Evolutionary conservation across 2,797 vertebrate genomes (phyloP), one percentile per base, ranked within the genome.

Genomic region (Cyclopterus lumpus): DNA sequence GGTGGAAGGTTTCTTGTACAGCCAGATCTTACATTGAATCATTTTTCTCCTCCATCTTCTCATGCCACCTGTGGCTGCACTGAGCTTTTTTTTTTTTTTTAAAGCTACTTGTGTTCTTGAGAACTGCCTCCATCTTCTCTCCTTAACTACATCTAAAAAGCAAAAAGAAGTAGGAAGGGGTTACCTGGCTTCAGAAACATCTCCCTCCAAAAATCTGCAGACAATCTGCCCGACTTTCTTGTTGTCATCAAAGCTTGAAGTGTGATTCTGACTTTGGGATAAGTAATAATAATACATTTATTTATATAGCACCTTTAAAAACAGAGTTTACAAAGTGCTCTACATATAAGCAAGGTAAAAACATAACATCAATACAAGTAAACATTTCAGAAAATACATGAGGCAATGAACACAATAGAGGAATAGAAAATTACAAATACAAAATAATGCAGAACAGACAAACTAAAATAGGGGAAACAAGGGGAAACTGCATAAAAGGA

Each of bases 1-100:
- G 92, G 92, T 59, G 91, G 90, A 82, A 64, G 82, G 57, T 70
- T 88, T 84, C 79, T 84, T 86, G 70, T 75, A 42, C 77, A 83
- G 86, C 85, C 72, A 71, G 79, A 89, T 81, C 84, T 70, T 66
- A 67, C 77, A 61, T 69, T 71, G 75, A 88, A 85, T 86, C 83
- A 75, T 75, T 85, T n/a, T 75, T 81, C 71, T 82, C 63, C 80
- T 83, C 78, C 71, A 53, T 89, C 84, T 86, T 84, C 67, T 69
- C 69, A 61, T 61, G 44, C 73, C 84, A 87, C 86, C 82, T 86
- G 80, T 75, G 79, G 78, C 58, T 86, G 68, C 66, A 26, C 54
- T 38, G 67, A 40, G 68, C 75, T 36, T 36, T 82, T 82, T 81
- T 75, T 80, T 75, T 49, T 82, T 81, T 75, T 80, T 75, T 46